Percentiles rank a stretch among this genome's conserved stretches.
Conservation (phyloP, 1,140 invertebrate species). For the Drosophila mauritiana region DNA sequence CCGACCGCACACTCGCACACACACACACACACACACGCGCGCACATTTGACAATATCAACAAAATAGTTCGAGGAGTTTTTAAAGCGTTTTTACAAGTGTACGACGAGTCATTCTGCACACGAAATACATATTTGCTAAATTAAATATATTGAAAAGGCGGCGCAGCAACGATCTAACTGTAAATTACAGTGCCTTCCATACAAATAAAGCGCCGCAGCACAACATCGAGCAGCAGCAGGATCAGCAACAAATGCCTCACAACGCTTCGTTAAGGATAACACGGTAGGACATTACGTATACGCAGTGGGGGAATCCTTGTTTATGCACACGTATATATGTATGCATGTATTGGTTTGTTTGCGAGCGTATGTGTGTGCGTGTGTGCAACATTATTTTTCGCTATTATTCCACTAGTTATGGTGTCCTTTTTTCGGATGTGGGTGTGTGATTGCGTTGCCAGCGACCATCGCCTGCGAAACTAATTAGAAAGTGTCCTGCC, state of each 20-base stretch:
- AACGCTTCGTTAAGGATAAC: conserved; percentile 48
- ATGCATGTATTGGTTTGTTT: not conserved
- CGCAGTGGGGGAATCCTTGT: conserved; percentile 6
- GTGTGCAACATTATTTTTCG: conserved; percentile 47
- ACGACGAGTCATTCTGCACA: conserved; percentile 11
- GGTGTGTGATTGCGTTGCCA: conserved; percentile 4
- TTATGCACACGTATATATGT: not conserved
- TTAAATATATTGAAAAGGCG: conserved; percentile 55
- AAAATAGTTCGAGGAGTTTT: conserved; percentile 44
- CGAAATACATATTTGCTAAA: conserved; percentile 72
- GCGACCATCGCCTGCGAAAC: not conserved
- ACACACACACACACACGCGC: conserved; percentile 8
- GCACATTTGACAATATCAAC: conserved; percentile 46
- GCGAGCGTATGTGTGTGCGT: not conserved
- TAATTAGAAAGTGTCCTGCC: conserved; percentile 31
- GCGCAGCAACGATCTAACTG: conserved; percentile 52
- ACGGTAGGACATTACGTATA: conserved; percentile 74
- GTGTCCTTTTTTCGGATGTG: conserved; percentile 41
- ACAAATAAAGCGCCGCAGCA: conserved; percentile 47
- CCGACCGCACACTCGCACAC: conserved; percentile 10
- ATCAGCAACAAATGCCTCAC: conserved; percentile 25
- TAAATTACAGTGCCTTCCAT: conserved; percentile 74
- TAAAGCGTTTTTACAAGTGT: conserved; percentile 58
- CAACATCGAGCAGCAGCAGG: conserved; percentile 27
- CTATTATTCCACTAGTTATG: conserved; percentile 29